Percentiles rank a stretch among this genome's conserved stretches.
Evolutionary conservation across 2,888 invertebrate species (phyloP).

Genomic region (Unio pictorum): DNA sequence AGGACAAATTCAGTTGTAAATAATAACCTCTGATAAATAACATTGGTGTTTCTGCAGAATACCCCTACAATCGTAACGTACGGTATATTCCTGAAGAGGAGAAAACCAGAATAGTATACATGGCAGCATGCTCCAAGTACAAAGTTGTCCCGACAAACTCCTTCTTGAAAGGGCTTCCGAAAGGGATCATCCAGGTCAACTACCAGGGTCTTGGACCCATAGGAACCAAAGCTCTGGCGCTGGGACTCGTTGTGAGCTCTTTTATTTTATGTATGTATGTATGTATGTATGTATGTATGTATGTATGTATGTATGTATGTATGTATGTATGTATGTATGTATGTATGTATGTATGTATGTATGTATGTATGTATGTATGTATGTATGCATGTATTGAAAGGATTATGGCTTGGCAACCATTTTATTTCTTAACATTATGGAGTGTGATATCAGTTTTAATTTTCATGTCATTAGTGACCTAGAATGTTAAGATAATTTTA

Average conservation of each 20-base stretch:
- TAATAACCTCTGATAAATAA: not conserved
- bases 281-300: slow-evolving; percentile 8
- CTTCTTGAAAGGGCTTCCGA: slow-evolving; percentile 38
- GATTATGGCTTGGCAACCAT: no score
- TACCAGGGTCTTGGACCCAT: slow-evolving; percentile 47
- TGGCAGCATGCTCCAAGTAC: slow-evolving; percentile 43
- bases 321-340: slow-evolving; percentile 5
- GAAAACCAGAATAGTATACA: slow-evolving; percentile 36
- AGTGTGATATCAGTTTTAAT: no score
- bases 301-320: slow-evolving; percentile 11
- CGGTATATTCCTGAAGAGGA: slow-evolving; percentile 16
- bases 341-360: slow-evolving; percentile 9
- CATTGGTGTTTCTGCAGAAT: no score
- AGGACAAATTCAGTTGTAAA: not conserved
- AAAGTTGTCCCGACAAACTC: slow-evolving; percentile 41
- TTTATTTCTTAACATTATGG: no score
- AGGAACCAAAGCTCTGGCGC: slow-evolving; percentile 46
- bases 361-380: slow-evolving; percentile 7
- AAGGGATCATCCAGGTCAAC: slow-evolving; percentile 36
- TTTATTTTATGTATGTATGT: not conserved
- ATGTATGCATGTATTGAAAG: not conserved
- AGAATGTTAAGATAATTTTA: no score
- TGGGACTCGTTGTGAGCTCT: slow-evolving; percentile 45
- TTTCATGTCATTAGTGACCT: no score
- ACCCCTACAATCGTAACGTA: no score